phyloP scores from a whole-genome alignment of 23 tunicate species.

The Halocynthia aurantium region DNA sequence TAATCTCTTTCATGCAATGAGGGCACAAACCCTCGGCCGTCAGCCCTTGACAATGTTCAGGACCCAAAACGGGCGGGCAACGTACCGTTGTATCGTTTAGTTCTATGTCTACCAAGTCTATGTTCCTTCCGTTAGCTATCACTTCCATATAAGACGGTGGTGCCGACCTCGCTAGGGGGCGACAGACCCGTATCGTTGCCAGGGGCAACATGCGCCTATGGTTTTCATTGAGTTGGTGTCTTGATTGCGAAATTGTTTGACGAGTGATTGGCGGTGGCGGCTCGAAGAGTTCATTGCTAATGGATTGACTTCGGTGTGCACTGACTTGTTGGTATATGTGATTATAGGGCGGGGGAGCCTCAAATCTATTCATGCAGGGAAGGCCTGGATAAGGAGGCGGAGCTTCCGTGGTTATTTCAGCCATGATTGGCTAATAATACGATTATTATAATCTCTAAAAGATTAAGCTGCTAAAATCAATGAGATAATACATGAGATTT shows the following conservation, averaged over 20 bases:
- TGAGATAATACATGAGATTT: no score
- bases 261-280: background rate
- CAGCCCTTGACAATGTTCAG: background rate
- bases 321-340: background rate
- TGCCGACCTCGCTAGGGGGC: background rate
- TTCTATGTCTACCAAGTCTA: background rate
- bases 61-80: background rate
- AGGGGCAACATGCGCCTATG: background rate
- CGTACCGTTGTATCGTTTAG: background rate
- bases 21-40: constrained; percentile 54
- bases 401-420: no score
- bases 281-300: background rate
- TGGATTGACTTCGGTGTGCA: background rate
- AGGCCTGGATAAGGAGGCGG: no score
- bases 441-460: no score
- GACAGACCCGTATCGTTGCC: background rate
- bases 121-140: background rate
- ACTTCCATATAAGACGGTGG: constrained; percentile 5
- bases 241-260: background rate
- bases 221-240: no score
- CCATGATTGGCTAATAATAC: no score
- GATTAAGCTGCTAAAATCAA: no score
- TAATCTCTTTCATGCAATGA: constrained; percentile 20
- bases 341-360: background rate
- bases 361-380: background rate